Evolutionary conservation across 2,888 invertebrate species (phyloP).

Genomic region (Harpalus rufipes): DNA sequence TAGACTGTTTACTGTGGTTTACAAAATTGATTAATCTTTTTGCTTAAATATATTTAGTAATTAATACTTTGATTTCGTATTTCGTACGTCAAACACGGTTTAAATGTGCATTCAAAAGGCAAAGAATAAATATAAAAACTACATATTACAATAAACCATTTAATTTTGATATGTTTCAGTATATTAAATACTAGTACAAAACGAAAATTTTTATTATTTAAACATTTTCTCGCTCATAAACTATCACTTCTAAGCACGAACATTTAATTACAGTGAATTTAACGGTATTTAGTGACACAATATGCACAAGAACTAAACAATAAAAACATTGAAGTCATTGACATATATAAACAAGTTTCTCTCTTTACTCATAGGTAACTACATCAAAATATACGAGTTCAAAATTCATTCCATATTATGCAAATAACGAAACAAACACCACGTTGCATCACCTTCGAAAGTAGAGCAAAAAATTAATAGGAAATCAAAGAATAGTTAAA

Average conservation of each 20-base stretch:
- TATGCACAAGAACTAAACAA: background rate
- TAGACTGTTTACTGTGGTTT: no score
- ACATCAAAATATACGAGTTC: background rate
- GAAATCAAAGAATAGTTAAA: constrained; percentile 4
- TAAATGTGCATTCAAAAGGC: no score
- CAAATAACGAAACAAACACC: background rate
- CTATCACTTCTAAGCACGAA: background rate
- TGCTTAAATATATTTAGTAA: no score
- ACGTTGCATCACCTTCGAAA: background rate
- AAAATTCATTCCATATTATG: background rate
- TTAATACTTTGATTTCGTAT: no score
- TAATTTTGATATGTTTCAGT: no score
- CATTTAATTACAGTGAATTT: constrained; percentile 2
- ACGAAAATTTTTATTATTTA: background rate
- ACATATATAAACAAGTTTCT: constrained; percentile 8
- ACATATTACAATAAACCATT: no score
- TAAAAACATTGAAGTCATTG: constrained; percentile 8
- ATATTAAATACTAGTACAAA: no score
- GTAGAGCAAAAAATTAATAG: background rate
- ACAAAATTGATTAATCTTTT: no score
- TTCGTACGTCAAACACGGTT: no score
- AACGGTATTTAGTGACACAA: constrained; percentile 22
- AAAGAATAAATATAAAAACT: no score
- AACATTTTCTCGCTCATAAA: background rate
- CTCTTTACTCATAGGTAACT: background rate